Base-by-base conservation (phyloP, 1,140 invertebrate species). In the Calliopsis andreniformis region DNA sequence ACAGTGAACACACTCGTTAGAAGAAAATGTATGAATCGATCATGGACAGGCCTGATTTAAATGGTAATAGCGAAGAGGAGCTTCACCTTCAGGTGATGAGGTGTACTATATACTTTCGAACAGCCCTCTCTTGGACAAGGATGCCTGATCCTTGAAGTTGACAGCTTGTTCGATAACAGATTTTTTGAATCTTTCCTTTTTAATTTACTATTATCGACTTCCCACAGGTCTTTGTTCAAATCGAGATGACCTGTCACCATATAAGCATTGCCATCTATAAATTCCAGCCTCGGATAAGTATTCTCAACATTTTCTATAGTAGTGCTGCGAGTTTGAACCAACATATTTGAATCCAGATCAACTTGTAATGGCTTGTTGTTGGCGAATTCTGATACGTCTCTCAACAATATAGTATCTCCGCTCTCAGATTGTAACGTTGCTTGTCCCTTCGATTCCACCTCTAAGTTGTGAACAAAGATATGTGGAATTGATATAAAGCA, bases 31-130 rank as follows among this genome's bases (percentile, higher is more conserved):
- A n/a, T n/a, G n/a, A n/a, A n/a, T n/a, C 20, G 12, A 16, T 30
- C 18, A 25, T 12, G 18, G 6, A 25, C 0, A 20, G 3, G 23
- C 23, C 20, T 56, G n/a, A 20, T 18, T 3, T 12, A 28, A 20
- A 7, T 45, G 0, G 1, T 25, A 63, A 32, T 78, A 30, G 20
- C 2, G 1, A 4, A 45, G 32, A 32, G 3, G 16, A 23, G 14
- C 2, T 23, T 66, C 79, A 94, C 93, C 88, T 93, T 93, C 16
- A 94, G 86, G 87, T 94, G 94, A 88, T 94, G 93, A 0, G 90
- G 89, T 5, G 94, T 94, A 45, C 93, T 94, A 72, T 94, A 94
- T 23, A 93, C 86, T 67, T 93, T 91, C 1, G 90, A 89, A 84
- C 94, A 94, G 35, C 92, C 92, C 58, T 92, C 92, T 82, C 92